Evolutionary conservation across 2,888 invertebrate species (phyloP), one percentile per base, ranked within the genome.

Genomic region (Euplexia lucipara): DNA sequence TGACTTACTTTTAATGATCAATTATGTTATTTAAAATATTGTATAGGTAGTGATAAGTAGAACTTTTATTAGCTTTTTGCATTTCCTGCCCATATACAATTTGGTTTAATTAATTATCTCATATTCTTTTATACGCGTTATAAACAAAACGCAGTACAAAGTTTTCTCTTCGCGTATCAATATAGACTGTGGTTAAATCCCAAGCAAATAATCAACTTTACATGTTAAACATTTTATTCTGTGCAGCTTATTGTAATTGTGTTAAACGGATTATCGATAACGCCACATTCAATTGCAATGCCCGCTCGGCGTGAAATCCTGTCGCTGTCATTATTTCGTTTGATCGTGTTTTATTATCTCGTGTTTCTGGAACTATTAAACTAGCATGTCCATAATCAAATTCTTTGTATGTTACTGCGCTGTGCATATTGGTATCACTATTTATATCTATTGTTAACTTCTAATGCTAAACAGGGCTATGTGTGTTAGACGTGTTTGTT

Each of bases 191-290:
- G 51, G 26, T 45, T 37, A 37, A 42, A 44, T 59, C 12, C 10
- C 20, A 22, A 18, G 10, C 48, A 70, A 68, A 53, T 67, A 68
- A 49, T 70, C 26, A 56, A 61, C 18, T 59, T 42, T 51, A 20
- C 37, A 52, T 56, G 30, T 64, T 37, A 54, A 73, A 48, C 44
- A 64, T 74, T 74, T 74, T 49, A 51, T 62, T 47, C 60, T 22
- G 35, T 45, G 22, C 30, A 54, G 62, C 57, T 75, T 70, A 75
- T 58, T 75, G 70, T 78, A 60, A 70, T 61, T 41, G 57, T 45
- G 65, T 63, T 78, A 76, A 70, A 48, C 59, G 57, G 57, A 76
- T 78, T 64, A 74, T 48, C 62, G 62, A 58, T 54, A 74, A 58
- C 48, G 53, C 49, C 52, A 53, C 62, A 76, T 75, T 78, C 70